Conservation (phyloP, 2,888 invertebrate species). For the Coronaproctus castanopsis region DNA sequence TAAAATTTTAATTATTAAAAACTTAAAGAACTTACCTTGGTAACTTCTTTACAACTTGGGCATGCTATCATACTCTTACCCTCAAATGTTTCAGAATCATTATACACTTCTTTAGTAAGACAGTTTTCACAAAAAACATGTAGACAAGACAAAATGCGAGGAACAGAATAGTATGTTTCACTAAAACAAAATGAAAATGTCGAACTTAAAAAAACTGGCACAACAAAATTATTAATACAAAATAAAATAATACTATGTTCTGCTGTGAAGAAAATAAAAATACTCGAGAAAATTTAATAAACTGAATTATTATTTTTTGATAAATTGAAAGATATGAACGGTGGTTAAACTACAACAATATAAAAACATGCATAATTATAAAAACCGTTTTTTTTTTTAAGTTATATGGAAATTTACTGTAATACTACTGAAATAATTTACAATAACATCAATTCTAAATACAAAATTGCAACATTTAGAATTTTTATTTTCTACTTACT, state of each 20-base stretch:
- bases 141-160: slow-evolving; percentile 75
- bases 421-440: too few species aligned
- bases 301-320: too few species aligned
- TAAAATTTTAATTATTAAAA: background rate
- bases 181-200: background rate
- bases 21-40: slow-evolving; percentile 36
- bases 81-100: slow-evolving; percentile 42
- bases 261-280: background rate
- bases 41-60: slow-evolving; percentile 67
- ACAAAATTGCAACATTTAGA: background rate
- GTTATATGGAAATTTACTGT: too few species aligned
- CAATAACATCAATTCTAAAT: background rate
- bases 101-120: slow-evolving; percentile 58
- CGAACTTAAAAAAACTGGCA: background rate
- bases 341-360: background rate
- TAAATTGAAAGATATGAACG: too few species aligned
- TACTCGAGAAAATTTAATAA: background rate
- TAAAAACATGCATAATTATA: background rate
- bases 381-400: too few species aligned
- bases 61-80: slow-evolving; percentile 39
- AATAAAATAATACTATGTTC: background rate
- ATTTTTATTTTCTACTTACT: slow-evolving; percentile 1
- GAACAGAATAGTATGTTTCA: slow-evolving; percentile 25
- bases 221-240: background rate
- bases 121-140: slow-evolving; percentile 90